Evolutionary conservation across 2,888 invertebrate genomes (phyloP).

Genomic region (Griposia aprilina): DNA sequence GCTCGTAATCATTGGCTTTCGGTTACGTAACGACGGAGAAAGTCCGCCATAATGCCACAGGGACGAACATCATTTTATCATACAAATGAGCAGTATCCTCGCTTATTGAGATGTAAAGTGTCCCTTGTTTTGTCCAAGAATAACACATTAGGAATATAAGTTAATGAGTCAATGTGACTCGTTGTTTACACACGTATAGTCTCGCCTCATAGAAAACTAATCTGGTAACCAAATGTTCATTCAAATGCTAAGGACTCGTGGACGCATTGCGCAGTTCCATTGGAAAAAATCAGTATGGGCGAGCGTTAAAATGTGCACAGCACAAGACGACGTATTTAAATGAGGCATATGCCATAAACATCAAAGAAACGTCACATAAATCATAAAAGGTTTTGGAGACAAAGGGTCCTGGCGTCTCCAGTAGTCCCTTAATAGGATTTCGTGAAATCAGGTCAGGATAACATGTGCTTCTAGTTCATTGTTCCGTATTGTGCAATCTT

Average conservation of each 20-base stretch:
- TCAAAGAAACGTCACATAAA: constrained; percentile 88
- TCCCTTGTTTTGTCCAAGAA: constrained; percentile 66
- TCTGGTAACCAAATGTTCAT: constrained; percentile 90
- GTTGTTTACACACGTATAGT: constrained; percentile 83
- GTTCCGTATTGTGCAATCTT: constrained; percentile 87
- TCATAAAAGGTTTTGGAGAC: constrained; percentile 86
- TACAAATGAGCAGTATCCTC: constrained; percentile 60
- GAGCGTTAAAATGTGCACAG: constrained; percentile 87
- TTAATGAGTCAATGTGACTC: constrained; percentile 78
- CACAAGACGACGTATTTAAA: constrained; percentile 88
- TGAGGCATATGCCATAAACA: constrained; percentile 88
- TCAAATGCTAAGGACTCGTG: constrained; percentile 83
- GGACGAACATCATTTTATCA: constrained; percentile 62
- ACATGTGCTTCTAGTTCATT: constrained; percentile 87
- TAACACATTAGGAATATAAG: constrained; percentile 75
- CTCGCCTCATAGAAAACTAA: constrained; percentile 85
- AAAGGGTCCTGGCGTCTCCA: constrained; percentile 80
- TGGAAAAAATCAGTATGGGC: constrained; percentile 84
- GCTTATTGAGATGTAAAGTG: constrained; percentile 76
- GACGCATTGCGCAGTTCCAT: constrained; percentile 76
- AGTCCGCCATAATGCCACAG: constrained; percentile 61
- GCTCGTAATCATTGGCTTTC: constrained; percentile 75
- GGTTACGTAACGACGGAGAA: constrained; percentile 74
- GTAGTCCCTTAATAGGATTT: constrained; percentile 82
- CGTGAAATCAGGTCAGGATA: constrained; percentile 89